A percentile compares a stretch with the other conserved stretches of the same genome.
These are phyloP conservation scores for Palaemon carinicauda DNA, from an alignment of 1,140 invertebrate genomes.

Conservation along the genomic window DNA sequence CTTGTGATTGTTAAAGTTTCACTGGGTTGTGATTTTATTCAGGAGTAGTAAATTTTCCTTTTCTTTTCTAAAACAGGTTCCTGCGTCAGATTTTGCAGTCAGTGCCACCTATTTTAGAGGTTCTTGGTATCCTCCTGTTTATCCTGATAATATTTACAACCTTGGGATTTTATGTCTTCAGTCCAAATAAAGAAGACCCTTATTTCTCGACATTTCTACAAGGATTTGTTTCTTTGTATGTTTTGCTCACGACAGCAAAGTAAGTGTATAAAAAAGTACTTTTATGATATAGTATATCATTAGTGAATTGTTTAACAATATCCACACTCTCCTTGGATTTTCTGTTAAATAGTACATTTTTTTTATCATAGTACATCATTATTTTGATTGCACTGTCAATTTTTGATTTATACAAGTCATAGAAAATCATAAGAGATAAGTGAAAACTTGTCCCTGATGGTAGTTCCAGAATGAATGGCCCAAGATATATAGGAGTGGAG, in stretches of 20 bases:
- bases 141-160: constrained; percentile 86
- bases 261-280: constrained; percentile 65
- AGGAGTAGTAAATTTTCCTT: not conserved
- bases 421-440: too few relatives aligned
- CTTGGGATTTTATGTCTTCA: constrained; percentile 84
- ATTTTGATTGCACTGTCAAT: too few relatives aligned
- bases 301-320: too few relatives aligned
- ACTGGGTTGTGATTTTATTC: too few relatives aligned
- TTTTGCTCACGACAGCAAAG: constrained; percentile 91
- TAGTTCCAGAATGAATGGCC: too few relatives aligned
- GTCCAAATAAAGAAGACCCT: constrained; percentile 74
- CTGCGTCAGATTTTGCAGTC: constrained; percentile 76
- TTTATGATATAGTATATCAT: not conserved
- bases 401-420: too few relatives aligned
- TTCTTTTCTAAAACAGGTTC: constrained; percentile 63
- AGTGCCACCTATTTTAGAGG: constrained; percentile 87
- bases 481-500: too few relatives aligned
- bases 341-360: too few relatives aligned
- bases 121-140: constrained; percentile 85
- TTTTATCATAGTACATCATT: too few relatives aligned
- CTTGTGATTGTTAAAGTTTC: too few relatives aligned
- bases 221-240: constrained; percentile 89
- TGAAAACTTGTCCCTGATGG: too few relatives aligned
- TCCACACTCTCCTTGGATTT: too few relatives aligned
- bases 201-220: constrained; percentile 82